Evolutionary conservation across 2,113 vertebrate genomes (phyloP), one percentile per base, ranked within the genome.

Genomic region (Scalopus aquaticus): DNA sequence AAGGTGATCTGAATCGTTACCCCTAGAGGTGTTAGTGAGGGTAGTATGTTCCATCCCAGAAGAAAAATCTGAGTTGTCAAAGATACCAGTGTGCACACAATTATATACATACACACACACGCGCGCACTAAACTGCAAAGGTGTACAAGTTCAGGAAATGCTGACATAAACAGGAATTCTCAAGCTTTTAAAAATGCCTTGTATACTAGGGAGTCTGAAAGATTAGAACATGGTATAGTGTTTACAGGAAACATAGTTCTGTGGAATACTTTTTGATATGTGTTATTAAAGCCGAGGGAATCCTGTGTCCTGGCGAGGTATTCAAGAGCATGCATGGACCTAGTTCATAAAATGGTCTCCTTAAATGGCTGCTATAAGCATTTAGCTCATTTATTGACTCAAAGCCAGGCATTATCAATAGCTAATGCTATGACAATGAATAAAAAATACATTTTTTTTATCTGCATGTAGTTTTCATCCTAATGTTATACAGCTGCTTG

Each of bases 1-100:
- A 81, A 78, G 17, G 42, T 73, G 32, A 70, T 79, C 54, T 93
- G 76, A 95, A 82, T 42, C 42, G 15, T 91, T 56, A 91, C 54
- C 82, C 28, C 60, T 79, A 69, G 22, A 83, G 54, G 8, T 20
- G 83, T 73, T 76, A 56, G 7, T 54, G 88, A 92, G 8, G 83
- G 28, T 46, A 60, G 9, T 6, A n/a, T 62, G 24, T 30, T n/a
- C 15, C 64, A 65, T 65, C 30, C 64, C 32, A 65, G 12, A 30
- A 54, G 49, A 54, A 54, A 54, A 5, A 49, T 26, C 13, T 65
- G 28, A n/a, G 22, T 46, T 79, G 39, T 83, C 58, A 65, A 28
- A 80, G 39, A 35, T 42, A 56, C 93, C 3, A 73, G 58, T 7
- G 13, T n/a, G n/a, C n/a, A n/a, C n/a, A n/a, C n/a, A n/a, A n/a